These are phyloP conservation scores for Vidua chalybeata DNA, from an alignment of 2,113 vertebrate species.

Conservation along the genomic window DNA sequence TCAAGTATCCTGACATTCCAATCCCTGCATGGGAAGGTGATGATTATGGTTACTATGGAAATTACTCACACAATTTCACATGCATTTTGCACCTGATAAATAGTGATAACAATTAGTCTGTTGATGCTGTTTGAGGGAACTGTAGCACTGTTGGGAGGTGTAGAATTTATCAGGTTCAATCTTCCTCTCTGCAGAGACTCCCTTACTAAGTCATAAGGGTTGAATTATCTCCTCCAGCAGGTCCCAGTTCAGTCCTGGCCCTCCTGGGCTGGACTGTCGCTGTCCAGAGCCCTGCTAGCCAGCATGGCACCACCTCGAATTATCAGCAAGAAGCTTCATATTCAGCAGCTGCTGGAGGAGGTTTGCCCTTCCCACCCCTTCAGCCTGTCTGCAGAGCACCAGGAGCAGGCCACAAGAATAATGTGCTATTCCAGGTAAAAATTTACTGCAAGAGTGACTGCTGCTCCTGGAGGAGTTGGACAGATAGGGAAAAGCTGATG, in stretches of 20 bases:
- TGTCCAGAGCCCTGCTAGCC: not conserved
- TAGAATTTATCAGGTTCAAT: not conserved
- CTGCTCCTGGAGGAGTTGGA: not conserved
- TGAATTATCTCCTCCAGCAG: not conserved
- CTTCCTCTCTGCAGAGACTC: not conserved
- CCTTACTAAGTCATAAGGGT: not conserved
- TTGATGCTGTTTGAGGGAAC: not conserved
- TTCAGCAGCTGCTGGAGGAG: not conserved
- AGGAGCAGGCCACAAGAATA: not conserved
- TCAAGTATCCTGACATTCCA: not conserved
- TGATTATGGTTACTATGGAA: not conserved
- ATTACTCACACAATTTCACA: not conserved
- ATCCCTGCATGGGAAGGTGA: not conserved
- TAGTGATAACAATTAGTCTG: not conserved
- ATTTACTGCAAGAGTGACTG: conserved; percentile 1
- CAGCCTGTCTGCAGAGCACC: not conserved
- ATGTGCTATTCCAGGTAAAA: not conserved
- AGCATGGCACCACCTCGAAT: not conserved
- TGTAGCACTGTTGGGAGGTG: not conserved
- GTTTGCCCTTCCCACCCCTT: not conserved
- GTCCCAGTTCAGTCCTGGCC: not conserved
- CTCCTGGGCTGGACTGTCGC: not conserved
- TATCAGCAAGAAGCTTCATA: not conserved
- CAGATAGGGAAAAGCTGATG: not conserved
- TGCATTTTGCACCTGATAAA: not conserved